These are phyloP conservation scores for Podargus strigoides DNA, from an alignment of 2,797 vertebrate species.

Conservation along the genomic window DNA sequence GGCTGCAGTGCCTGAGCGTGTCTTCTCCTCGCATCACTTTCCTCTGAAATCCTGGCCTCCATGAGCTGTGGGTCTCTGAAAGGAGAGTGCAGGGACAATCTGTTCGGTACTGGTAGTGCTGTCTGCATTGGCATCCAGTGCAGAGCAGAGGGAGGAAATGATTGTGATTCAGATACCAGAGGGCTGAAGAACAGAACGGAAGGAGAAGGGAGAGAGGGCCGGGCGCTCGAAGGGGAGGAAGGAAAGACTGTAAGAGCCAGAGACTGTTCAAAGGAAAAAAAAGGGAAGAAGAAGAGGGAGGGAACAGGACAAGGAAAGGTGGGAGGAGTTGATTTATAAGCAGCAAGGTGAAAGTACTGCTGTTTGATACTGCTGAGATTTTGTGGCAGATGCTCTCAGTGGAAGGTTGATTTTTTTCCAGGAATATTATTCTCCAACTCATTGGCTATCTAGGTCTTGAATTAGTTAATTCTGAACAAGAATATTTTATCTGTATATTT, in stretches of 20 bases:
- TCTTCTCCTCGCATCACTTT: accelerated
- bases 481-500: background rate
- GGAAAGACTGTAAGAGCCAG: background rate
- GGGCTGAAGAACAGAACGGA: background rate
- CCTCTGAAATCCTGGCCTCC: background rate
- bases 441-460: background rate
- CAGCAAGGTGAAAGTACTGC: accelerated
- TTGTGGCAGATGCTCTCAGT: background rate
- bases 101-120: background rate
- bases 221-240: accelerated
- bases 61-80: accelerated
- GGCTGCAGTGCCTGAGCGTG: accelerated
- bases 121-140: background rate
- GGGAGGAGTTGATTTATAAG: background rate
- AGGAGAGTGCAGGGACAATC: background rate
- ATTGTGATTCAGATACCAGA: background rate
- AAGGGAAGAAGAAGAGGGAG: background rate
- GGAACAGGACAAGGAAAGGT: background rate
- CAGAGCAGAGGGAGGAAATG: background rate
- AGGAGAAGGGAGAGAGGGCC: background rate
- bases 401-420: background rate
- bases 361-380: background rate
- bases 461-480: background rate
- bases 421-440: background rate
- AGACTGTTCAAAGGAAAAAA: background rate